These are phyloP conservation scores for Drosophila mercatorum DNA, from an alignment of 2,888 invertebrate genomes.

Conservation along the genomic window DNA sequence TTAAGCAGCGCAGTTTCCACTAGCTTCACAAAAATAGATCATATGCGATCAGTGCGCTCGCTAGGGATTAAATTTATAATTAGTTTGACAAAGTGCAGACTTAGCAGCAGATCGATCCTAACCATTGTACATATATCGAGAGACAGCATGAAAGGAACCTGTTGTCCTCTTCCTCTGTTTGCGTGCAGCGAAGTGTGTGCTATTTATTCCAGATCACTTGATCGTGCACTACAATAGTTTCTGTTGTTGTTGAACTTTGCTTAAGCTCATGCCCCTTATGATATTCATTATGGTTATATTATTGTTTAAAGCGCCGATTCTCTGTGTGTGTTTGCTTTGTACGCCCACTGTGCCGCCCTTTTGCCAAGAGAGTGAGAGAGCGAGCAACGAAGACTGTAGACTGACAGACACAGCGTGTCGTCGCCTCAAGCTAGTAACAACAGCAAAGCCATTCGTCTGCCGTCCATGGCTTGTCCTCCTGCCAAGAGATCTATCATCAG, in stretches of 20 bases:
- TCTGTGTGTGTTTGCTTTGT: conserved; percentile 32
- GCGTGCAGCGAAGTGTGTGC: conserved; percentile 20
- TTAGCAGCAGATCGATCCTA: conserved; percentile 10
- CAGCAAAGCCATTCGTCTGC: conserved; percentile 41
- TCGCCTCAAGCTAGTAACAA: conserved; percentile 68
- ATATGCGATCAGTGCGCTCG: conserved; percentile 15
- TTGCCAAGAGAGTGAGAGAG: neutral
- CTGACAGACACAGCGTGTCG: conserved; percentile 69
- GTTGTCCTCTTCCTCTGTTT: conserved; percentile 1
- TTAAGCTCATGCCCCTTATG: conserved; percentile 8
- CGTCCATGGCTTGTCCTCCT: conserved; percentile 26
- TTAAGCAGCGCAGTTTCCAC: neutral
- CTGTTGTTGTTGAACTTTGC: conserved; percentile 1
- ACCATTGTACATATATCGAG: neutral
- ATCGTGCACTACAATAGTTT: conserved; percentile 6
- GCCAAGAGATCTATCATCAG: conserved; percentile 38
- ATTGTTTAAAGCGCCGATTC: conserved; percentile 40
- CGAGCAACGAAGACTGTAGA: conserved; percentile 10
- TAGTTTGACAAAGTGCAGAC: conserved; percentile 27
- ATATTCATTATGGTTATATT: conserved; percentile 36
- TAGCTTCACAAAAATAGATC: conserved; percentile 22
- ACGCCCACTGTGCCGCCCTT: conserved; percentile 71
- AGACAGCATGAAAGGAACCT: neutral
- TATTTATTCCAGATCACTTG: conserved; percentile 22
- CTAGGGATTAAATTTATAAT: conserved; percentile 33